phyloP scores from a whole-genome alignment of 53 echinoderm and acorn worm genomes.

The Luidia sarsii region DNA sequence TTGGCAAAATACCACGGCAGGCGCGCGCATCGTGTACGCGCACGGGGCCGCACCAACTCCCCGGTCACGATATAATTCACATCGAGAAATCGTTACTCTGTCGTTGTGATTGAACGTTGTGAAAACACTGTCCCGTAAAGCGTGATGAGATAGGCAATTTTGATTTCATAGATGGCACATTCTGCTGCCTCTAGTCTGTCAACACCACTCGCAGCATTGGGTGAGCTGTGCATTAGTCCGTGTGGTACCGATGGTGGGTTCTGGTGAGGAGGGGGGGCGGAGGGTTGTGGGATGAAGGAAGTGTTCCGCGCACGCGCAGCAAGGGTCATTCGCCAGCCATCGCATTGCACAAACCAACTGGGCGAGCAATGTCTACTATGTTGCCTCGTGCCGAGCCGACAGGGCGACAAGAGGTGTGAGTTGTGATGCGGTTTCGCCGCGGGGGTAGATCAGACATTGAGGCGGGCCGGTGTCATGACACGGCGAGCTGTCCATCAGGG shows the following conservation, averaged over 20 bases:
- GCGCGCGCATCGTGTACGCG: neutral
- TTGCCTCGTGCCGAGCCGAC: no score
- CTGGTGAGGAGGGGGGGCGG: no score
- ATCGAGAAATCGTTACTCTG: slow-evolving; percentile 23
- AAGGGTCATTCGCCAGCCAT: slow-evolving; percentile 29
- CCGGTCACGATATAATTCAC: no score
- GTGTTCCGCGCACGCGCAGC: slow-evolving; percentile 24
- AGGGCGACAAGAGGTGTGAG: slow-evolving; percentile 22
- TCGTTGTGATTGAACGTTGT: slow-evolving; percentile 39
- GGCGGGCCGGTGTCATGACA: slow-evolving; percentile 4
- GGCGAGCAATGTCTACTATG: slow-evolving; percentile 33
- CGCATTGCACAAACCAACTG: neutral
- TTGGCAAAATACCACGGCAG: neutral
- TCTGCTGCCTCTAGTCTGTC: slow-evolving; percentile 6
- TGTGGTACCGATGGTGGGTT: neutral
- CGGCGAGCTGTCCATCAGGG: neutral
- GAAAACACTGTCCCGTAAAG: slow-evolving; percentile 21
- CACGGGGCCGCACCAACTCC: no score
- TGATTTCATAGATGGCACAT: neutral
- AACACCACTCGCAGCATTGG: slow-evolving; percentile 11
- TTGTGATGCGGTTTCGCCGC: slow-evolving; percentile 11
- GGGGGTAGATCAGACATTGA: neutral
- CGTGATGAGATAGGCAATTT: slow-evolving; percentile 22
- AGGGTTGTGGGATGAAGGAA: no score
- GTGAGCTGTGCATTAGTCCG: neutral